A percentile compares a stretch with the other conserved stretches of the same genome.
Conservation (phyloP, 1,140 invertebrate genomes). For the Stratiolaelaps scimitus region DNA sequence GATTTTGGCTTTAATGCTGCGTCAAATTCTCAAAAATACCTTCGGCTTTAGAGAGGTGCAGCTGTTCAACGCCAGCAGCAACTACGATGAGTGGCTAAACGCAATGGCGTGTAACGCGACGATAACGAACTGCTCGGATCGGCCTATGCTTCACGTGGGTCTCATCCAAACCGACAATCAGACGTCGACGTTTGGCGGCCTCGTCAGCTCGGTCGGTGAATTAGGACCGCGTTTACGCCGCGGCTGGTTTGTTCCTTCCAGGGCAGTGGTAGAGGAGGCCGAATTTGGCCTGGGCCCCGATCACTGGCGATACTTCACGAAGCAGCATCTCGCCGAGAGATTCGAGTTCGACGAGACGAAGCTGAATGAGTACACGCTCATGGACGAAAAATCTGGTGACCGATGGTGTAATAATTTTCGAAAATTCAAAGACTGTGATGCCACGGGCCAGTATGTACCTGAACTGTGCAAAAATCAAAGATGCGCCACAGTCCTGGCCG, state of each 20-base stretch:
- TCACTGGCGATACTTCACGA: slow-evolving; percentile 7
- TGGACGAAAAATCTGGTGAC: not conserved
- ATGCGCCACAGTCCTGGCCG: not conserved
- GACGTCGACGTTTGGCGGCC: not conserved
- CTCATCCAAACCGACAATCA: not conserved
- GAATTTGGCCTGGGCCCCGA: not conserved
- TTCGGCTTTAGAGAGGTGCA: not conserved
- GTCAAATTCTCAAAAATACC: not conserved
- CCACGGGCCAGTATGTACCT: not conserved
- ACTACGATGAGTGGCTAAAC: not conserved
- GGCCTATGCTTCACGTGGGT: slow-evolving; percentile 7
- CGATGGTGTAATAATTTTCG: not conserved
- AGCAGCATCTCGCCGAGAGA: not conserved
- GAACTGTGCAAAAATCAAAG: not conserved
- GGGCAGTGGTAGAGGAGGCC: not conserved
- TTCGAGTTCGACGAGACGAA: not conserved
- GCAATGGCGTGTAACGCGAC: not conserved
- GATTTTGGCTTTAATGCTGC: not conserved
- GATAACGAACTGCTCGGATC: not conserved
- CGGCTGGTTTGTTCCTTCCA: slow-evolving; percentile 2
- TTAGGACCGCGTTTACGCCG: not conserved
- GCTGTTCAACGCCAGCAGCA: not conserved
- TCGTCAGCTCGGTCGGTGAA: not conserved
- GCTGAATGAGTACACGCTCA: not conserved
- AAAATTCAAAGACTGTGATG: not conserved